Percentiles rank a stretch among this genome's conserved stretches.
phyloP scores from a whole-genome alignment of 2,797 vertebrate genomes.

The Chaetodon trifasciatus region DNA sequence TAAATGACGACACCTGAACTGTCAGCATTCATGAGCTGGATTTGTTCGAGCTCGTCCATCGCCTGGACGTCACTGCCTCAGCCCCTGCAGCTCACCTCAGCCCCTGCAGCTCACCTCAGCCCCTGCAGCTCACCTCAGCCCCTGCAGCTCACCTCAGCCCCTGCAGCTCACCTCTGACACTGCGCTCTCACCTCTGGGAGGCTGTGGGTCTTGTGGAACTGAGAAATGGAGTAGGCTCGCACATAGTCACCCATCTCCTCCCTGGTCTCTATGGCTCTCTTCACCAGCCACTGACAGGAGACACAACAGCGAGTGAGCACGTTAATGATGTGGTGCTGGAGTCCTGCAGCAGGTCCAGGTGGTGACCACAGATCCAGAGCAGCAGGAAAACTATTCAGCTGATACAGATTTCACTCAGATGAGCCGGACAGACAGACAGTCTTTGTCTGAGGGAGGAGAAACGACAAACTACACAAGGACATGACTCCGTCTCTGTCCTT shows the following conservation, averaged over 20 bases:
- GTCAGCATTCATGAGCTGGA: background rate
- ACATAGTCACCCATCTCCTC: slow-evolving; percentile 98
- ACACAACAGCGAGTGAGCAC: slow-evolving; percentile 25
- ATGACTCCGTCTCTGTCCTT: no score
- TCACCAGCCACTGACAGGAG: slow-evolving; percentile 93
- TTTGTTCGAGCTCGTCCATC: no score
- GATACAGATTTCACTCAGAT: background rate
- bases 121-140: background rate
- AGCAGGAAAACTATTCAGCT: background rate
- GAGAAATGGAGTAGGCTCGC: slow-evolving; percentile 93
- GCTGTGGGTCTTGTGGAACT: slow-evolving; percentile 95
- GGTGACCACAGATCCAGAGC: background rate
- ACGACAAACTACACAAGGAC: background rate
- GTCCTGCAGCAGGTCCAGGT: no score
- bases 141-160: background rate
- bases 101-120: background rate
- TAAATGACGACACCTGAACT: no score
- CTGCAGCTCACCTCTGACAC: background rate
- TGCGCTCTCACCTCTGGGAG: slow-evolving; percentile 91
- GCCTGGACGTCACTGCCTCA: background rate
- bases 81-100: background rate
- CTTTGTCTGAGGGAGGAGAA: background rate
- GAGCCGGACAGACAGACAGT: background rate
- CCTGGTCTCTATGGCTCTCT: slow-evolving; percentile 96
- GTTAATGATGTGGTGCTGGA: no score